Conservation (phyloP, 2,113 vertebrate genomes). For the Notechis scutatus region DNA sequence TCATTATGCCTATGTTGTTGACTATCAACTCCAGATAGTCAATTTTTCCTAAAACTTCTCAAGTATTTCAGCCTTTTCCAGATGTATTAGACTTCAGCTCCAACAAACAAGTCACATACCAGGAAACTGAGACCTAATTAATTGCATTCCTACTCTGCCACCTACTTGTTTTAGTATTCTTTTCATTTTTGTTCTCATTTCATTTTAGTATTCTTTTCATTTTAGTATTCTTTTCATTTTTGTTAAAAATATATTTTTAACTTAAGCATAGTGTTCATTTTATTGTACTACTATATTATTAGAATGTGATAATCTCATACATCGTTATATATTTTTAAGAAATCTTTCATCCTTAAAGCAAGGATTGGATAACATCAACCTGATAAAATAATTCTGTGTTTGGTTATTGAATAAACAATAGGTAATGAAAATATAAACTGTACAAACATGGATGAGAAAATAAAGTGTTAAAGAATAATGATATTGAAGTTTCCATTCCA, state of each 20-base stretch:
- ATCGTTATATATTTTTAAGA: background rate
- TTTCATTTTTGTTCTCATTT: background rate
- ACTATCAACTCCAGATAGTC: background rate
- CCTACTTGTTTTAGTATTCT: background rate
- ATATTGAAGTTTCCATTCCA: background rate
- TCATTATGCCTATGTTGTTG: background rate
- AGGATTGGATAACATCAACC: background rate
- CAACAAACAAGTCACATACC: background rate
- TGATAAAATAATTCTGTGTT: background rate
- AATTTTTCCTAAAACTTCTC: background rate
- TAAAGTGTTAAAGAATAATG: background rate
- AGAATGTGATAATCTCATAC: background rate
- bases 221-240: background rate
- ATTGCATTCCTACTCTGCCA: background rate
- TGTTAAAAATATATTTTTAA: background rate
- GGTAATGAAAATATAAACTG: background rate
- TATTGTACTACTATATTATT: background rate
- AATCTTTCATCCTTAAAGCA: background rate
- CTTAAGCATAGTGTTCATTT: background rate
- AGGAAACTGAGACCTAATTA: background rate
- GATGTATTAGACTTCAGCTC: background rate
- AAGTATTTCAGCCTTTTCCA: background rate
- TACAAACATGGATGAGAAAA: background rate
- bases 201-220: background rate
- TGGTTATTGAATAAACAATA: background rate